phyloP scores from a whole-genome alignment of 2,797 vertebrate species.

The Pseudomugil tenellus region DNA sequence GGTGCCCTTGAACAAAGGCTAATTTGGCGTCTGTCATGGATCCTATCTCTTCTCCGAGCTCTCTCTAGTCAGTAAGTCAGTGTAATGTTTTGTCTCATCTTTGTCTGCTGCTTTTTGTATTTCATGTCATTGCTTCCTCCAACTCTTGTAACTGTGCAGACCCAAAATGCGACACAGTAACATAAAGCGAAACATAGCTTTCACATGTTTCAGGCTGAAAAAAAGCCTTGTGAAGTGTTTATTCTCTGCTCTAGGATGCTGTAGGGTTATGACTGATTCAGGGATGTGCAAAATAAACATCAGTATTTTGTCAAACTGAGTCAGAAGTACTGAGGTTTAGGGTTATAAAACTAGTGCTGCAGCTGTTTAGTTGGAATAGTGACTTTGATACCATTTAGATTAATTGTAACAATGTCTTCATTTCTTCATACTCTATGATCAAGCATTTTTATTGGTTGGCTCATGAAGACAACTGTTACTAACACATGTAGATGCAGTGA shows the following conservation, averaged over 20 bases:
- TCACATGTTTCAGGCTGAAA: too few relatives aligned
- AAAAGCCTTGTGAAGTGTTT: background rate
- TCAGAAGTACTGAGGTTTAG: background rate
- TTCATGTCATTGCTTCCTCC: background rate
- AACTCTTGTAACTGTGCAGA: background rate
- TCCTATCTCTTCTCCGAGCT: background rate
- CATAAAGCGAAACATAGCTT: too few relatives aligned
- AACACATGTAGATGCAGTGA: background rate
- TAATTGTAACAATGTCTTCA: too few relatives aligned
- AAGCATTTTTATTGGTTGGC: too few relatives aligned
- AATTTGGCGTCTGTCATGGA: background rate
- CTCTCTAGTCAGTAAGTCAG: background rate
- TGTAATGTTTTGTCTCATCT: too few relatives aligned
- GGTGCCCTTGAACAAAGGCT: background rate
- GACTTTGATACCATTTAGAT: background rate
- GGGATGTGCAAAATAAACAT: background rate
- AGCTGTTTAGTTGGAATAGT: background rate
- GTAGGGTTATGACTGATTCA: background rate
- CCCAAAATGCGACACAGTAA: too few relatives aligned
- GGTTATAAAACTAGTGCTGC: background rate
- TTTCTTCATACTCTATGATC: too few relatives aligned
- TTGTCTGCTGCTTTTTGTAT: background rate
- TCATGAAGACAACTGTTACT: background rate
- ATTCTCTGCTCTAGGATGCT: background rate
- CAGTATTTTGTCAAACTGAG: background rate